Base-by-base conservation (phyloP, 2,113 vertebrate species). In the Tauraco erythrolophus region DNA sequence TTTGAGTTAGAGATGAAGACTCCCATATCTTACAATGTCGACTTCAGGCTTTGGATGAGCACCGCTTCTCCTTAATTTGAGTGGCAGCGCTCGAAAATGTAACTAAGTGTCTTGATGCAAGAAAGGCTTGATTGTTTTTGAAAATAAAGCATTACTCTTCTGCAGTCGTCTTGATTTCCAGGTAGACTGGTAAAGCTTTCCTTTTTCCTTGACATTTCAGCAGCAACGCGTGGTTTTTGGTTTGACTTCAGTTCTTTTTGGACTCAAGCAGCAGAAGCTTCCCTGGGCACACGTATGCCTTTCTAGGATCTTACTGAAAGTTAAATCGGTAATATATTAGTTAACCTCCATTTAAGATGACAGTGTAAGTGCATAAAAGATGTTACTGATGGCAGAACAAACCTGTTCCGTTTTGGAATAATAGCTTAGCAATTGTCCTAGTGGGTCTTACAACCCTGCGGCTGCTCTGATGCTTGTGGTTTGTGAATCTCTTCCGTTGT, bases 281-380 rank as follows among this genome's bases (percentile, higher is more conserved):
- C 53, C 9, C 1, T 90, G 66, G 53, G 46, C 8, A 3, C 11
- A 12, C 9, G 13, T 41, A 4, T 46, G 23, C 46, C 33, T 58
- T 79, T 86, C 75, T 71, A 72, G 93, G 84, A 76, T 57, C 84
- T 90, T 88, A 72, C 69, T 95, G 93, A 87, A 94, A 92, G 89
- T 91, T 92, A 54, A 91, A 91, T 80, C 72, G 28, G 70, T 27
- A 43, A 87, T 88, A 16, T 45, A 27, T 78, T 93, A 91, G 41
- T 92, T 81, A 86, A 31, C 62, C 84, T 94, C 61, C 30, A 11
- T 81, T 86, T 66, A 60, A 83, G 80, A 58, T 83, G 48, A 17
- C 61, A 51, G 54, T 37, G 13, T 50, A 57, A 81, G 57, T 70
- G 61, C 43, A 4, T 79, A 28, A n/a, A 76, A 89, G 72, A 17